phyloP scores from a whole-genome alignment of 2,888 invertebrate genomes.

The Eristalinus sepulchralis region DNA sequence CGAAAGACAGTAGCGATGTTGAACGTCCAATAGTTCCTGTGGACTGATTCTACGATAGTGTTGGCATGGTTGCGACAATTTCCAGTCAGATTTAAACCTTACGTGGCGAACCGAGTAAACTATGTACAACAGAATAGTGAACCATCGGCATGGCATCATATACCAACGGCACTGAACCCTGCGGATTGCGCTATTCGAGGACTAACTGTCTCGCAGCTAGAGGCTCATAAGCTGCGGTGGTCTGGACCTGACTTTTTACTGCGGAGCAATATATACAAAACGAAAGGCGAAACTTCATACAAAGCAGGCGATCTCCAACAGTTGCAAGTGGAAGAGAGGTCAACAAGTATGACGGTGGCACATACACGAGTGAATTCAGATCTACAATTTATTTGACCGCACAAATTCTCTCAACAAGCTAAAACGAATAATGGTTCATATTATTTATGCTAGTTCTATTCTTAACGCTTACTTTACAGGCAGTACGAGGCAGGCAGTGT shows the following conservation, averaged over 20 bases:
- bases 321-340: conserved; percentile 3
- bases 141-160: too few species aligned
- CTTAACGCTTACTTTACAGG: conserved; percentile 21
- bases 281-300: conserved; percentile 5
- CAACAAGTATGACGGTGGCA: conserved; percentile 22
- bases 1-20: too few species aligned
- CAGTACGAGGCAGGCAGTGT: conserved; percentile 18
- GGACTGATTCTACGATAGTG: too few species aligned
- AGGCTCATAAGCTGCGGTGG: conserved; percentile 8
- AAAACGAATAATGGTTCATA: conserved; percentile 20
- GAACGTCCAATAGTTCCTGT: too few species aligned
- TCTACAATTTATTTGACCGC: not conserved
- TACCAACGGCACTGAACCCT: not conserved
- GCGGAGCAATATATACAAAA: not conserved
- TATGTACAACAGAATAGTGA: not conserved
- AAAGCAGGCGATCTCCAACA: conserved; percentile 2
- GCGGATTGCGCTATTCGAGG: conserved; percentile 19
- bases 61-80: too few species aligned
- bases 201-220: not conserved
- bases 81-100: too few species aligned
- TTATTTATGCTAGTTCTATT: too few species aligned
- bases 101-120: not conserved
- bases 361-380: conserved; percentile 1
- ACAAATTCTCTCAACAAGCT: conserved; percentile 7
- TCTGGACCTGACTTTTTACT: not conserved